Conservation (phyloP, 2,888 invertebrate genomes). For the Fragum whitleyi region DNA sequence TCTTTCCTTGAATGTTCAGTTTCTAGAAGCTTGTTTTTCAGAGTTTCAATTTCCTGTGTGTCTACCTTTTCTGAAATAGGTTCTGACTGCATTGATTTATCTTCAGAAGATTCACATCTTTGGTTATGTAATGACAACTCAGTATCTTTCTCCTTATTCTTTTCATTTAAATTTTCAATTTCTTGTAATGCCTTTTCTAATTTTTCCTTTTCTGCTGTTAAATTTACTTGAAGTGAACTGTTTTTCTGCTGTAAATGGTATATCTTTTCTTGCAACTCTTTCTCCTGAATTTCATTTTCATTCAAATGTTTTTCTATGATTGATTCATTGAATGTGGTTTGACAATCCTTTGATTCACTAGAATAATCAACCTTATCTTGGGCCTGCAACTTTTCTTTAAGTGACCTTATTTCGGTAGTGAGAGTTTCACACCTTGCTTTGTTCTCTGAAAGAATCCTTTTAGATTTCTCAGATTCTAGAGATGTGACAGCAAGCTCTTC, state of each 20-base stretch:
- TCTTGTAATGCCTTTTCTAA: not conserved
- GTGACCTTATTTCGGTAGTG: not conserved
- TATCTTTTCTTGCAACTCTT: not conserved
- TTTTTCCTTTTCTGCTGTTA: not conserved
- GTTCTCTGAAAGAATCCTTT: conserved; percentile 29
- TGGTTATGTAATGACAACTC: not conserved
- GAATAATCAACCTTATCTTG: not conserved
- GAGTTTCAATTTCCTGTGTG: conserved; percentile 1
- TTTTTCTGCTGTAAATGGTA: not conserved
- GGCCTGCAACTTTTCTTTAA: conserved; percentile 5
- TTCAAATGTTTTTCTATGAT: not conserved
- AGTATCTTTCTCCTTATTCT: not conserved
- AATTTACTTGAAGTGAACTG: not conserved
- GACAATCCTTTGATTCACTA: not conserved
- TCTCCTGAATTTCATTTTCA: not conserved
- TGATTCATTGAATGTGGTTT: not conserved
- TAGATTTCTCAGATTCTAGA: conserved; percentile 40
- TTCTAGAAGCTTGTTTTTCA: conserved; percentile 2
- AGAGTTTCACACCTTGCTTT: conserved; percentile 7
- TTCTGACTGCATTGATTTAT: conserved; percentile 1
- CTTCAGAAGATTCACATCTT: not conserved
- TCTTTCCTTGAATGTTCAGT: conserved; percentile 6
- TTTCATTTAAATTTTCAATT: not conserved
- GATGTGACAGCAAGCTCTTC: conserved; percentile 52
- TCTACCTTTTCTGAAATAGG: not conserved